phyloP scores from a whole-genome alignment of 2,888 invertebrate species.

The Hirtodrosophila cameraria region DNA sequence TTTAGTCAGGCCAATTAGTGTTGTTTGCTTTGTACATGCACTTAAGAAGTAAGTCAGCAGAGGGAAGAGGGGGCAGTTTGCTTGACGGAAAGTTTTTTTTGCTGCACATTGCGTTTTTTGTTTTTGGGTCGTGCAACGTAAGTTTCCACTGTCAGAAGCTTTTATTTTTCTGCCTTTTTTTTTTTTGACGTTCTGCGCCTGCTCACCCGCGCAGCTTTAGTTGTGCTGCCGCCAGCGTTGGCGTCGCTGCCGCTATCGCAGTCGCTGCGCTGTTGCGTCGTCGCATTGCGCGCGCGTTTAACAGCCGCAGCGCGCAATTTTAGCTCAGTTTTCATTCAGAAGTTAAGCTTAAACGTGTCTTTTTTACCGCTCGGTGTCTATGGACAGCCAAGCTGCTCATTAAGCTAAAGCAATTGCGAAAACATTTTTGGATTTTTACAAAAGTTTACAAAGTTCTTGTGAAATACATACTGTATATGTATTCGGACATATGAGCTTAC shows the following conservation, averaged over 20 bases:
- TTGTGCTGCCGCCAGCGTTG: slow-evolving; percentile 22
- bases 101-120: slow-evolving; percentile 23
- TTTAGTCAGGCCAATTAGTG: slow-evolving; percentile 58
- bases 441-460: slow-evolving; percentile 78
- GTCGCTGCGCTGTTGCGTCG: slow-evolving; percentile 46
- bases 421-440: slow-evolving; percentile 58
- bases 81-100: slow-evolving; percentile 30
- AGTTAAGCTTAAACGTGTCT: slow-evolving; percentile 64
- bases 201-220: slow-evolving; percentile 42
- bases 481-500: slow-evolving; percentile 17
- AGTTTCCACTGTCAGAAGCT: slow-evolving; percentile 54
- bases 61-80: background rate
- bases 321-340: slow-evolving; percentile 79
- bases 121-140: slow-evolving; percentile 15
- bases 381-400: slow-evolving; percentile 40
- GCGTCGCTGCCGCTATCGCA: slow-evolving; percentile 20
- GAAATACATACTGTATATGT: slow-evolving; percentile 59
- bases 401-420: slow-evolving; percentile 65
- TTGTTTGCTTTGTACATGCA: slow-evolving; percentile 47
- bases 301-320: slow-evolving; percentile 53
- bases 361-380: slow-evolving; percentile 35
- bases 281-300: slow-evolving; percentile 67
- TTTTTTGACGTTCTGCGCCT: slow-evolving; percentile 52
- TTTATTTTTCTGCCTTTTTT: slow-evolving; percentile 34
- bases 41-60: slow-evolving; percentile 15